Evolutionary conservation across 2,797 vertebrate species (phyloP), one percentile per base, ranked within the genome.

Genomic region (Notolepis coatsorum): DNA sequence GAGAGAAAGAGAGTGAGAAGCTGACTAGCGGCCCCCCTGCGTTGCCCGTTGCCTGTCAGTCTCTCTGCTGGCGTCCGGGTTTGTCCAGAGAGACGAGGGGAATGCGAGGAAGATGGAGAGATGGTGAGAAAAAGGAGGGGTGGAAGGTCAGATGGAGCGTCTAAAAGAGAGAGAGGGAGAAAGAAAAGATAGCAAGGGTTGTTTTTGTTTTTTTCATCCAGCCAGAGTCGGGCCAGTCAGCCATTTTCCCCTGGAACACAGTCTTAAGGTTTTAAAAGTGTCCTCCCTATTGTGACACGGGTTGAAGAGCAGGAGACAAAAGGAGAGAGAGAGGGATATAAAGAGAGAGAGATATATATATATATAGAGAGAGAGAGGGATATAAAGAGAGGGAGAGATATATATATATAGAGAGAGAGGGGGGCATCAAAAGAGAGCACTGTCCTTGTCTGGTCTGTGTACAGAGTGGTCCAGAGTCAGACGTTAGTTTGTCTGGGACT

Each of bases 351-450:
- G n/a, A n/a, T n/a, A n/a, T n/a, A n/a, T n/a, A n/a, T n/a, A n/a
- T n/a, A n/a, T n/a, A n/a, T n/a, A n/a, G n/a, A n/a, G n/a, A n/a
- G n/a, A n/a, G n/a, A n/a, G n/a, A n/a, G n/a, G n/a, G n/a, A n/a
- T n/a, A n/a, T n/a, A n/a, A n/a, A n/a, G n/a, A n/a, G n/a, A n/a
- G n/a, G n/a, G n/a, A n/a, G n/a, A n/a, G n/a, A n/a, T n/a, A n/a
- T n/a, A n/a, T n/a, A n/a, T n/a, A n/a, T n/a, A n/a, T n/a, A n/a
- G n/a, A n/a, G n/a, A n/a, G 48, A 54, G 58, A 66, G 15, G 8
- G 52, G 49, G 28, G 35, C 24, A 56, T 20, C 38, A 71, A 64
- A 24, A 72, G 42, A 73, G 49, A 49, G 52, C 68, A 51, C 20
- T 47, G 56, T 60, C 41, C 65, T 59, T 59, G 41, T 75, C 55